Conservation (phyloP, 2,888 invertebrate species). For the Helobdella robusta region DNA sequence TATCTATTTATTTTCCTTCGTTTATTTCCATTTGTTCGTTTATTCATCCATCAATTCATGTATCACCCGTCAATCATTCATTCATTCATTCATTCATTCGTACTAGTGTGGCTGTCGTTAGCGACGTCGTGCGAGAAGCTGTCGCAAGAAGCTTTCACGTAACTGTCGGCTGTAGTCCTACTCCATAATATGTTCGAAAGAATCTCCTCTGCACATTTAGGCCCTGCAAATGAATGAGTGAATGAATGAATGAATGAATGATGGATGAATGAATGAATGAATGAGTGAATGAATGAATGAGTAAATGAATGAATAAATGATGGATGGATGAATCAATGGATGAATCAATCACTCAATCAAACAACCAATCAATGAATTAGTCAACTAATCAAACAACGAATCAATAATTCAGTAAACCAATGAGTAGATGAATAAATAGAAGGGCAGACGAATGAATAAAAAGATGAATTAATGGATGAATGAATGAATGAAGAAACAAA, state of each 20-base stretch:
- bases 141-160: conserved; percentile 41
- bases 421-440: conserved; percentile 1
- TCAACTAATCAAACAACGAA: not conserved
- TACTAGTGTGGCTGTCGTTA: too few species aligned
- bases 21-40: too few species aligned
- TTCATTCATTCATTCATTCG: too few species aligned
- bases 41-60: too few species aligned
- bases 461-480: not conserved
- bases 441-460: not conserved
- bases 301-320: conserved; percentile 1
- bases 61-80: too few species aligned
- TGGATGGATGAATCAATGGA: not conserved
- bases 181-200: conserved; percentile 47
- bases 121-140: too few species aligned
- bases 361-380: not conserved
- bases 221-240: conserved; percentile 41
- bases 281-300: conserved; percentile 1
- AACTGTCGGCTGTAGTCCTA: conserved; percentile 42
- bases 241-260: conserved; percentile 1
- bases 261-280: conserved; percentile 1
- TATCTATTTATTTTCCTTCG: too few species aligned
- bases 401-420: not conserved
- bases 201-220: conserved; percentile 47
- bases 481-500: not conserved
- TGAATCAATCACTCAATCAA: not conserved